Base-by-base conservation (phyloP, 1,140 invertebrate genomes). In the Hyphantria cunea region DNA sequence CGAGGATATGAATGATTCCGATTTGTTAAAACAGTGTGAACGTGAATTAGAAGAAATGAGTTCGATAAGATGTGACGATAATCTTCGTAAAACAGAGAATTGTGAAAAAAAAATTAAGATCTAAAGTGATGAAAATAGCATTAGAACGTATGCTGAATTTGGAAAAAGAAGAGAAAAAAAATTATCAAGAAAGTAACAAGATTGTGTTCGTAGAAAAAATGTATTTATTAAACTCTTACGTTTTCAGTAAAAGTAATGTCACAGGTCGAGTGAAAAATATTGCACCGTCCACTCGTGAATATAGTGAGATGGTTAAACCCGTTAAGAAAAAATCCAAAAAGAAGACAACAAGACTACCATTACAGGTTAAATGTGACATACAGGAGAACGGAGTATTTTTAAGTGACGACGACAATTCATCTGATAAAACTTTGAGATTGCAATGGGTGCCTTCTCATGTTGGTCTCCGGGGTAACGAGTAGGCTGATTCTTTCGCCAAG, bases 61-160 rank as follows among this genome's bases (percentile, higher is more conserved):
- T 10, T 39, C n/a, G 7, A 39, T 3, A 1, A 7, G 3, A 39
- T 0, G 37, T 39, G 7, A n/a, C 7, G 7, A 39, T 39, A n/a
- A 39, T 10, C 7, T 7, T 9, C 9, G 7, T 10, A 39, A 39
- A 7, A 13, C 13, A 45, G 13, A n/a, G 12, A 7, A 45, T 45
- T 2, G 11, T 13, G 14, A 45, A 13, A 15, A 45, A 45, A n/a
- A 39, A 39, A 39, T 67, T 65, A 13, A n/a, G 54, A 50, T 12
- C 11, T 14, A 49, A 13, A 47, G 45, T 47, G 49, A 51, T 11
- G 17, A 58, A 56, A 11, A 61, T 14, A 25, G 49, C 39, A 37
- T 13, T 52, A 34, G 13, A 49, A 3, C 9, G 7, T 12, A 0
- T 13, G 6, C 17, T 32, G 14, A 32, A 8, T 17, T 4, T 11